Evolutionary conservation across 2,888 invertebrate species (phyloP), one percentile per base, ranked within the genome.

Genomic region (Polydesmus complanatus): DNA sequence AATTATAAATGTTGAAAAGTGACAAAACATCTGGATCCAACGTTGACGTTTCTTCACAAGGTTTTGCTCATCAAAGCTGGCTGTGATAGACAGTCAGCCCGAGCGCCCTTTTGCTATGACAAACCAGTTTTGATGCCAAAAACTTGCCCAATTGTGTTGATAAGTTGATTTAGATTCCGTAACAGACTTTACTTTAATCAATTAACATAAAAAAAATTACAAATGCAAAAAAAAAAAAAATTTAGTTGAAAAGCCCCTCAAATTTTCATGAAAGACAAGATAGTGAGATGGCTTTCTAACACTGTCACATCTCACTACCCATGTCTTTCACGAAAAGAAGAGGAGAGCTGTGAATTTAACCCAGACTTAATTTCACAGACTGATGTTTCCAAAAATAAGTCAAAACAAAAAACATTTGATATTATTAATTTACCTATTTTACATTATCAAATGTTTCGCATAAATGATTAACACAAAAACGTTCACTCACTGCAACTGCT

Each of bases 11-110:
- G 14, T 37, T 37, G 37, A 37, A 37, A 37, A n/a, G n/a, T n/a
- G n/a, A n/a, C n/a, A n/a, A n/a, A n/a, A n/a, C 18, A 51, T 22
- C 21, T 22, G 19, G 19, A 51, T 51, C 19, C 21, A 22, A 11
- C 51, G 22, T 22, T 19, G 51, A 51, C n/a, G 51, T 53, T 58
- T 75, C 37, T 37, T 37, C 37, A 78, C 79, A 79, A 76, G 78
- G 80, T 82, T 80, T 74, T 87, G 87, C 86, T 88, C 88, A 88
- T 88, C 88, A 88, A 88, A 88, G 88, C 88, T 88, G 88, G 88
- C 88, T 88, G 88, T 88, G 88, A 88, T 88, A 88, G 87, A 71
- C 55, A 54, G 54, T 58, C 59, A 62, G 63, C 58, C 61, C 59
- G 65, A 63, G 71, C 37, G 37, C 73, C 77, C 68, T 75, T 67